Conservation (phyloP, 2,888 invertebrate genomes). For the Aquatica leii region DNA sequence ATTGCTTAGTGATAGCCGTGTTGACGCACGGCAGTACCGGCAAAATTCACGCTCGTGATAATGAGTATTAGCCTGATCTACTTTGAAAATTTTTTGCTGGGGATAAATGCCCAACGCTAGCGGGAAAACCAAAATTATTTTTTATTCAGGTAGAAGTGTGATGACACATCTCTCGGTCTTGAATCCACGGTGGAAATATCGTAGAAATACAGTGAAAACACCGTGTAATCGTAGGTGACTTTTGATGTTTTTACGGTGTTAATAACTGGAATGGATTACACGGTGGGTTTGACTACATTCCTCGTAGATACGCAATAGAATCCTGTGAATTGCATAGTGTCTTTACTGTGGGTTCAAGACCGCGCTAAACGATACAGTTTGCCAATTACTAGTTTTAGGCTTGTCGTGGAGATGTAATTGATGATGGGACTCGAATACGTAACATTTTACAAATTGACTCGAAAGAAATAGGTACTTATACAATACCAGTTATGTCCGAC, state of each 20-base stretch:
- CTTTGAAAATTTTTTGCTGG: slow-evolving; percentile 68
- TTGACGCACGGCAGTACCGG: slow-evolving; percentile 74
- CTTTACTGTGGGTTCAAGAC: too few relatives aligned
- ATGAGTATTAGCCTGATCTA: slow-evolving; percentile 66
- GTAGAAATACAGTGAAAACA: too few relatives aligned
- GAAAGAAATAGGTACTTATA: slow-evolving; percentile 58
- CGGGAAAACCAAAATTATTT: slow-evolving; percentile 77
- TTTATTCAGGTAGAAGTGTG: slow-evolving; percentile 75
- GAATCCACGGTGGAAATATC: too few relatives aligned
- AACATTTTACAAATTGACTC: slow-evolving; percentile 37
- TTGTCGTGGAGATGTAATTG: slow-evolving; percentile 69
- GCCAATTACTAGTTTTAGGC: slow-evolving; percentile 59
- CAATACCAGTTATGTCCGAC: slow-evolving; percentile 75
- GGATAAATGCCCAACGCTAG: slow-evolving; percentile 66
- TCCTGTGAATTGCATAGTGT: too few relatives aligned
- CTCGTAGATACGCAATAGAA: too few relatives aligned
- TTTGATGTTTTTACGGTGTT: too few relatives aligned
- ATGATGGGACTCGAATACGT: slow-evolving; percentile 63
- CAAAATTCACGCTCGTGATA: slow-evolving; percentile 67
- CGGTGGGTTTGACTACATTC: too few relatives aligned
- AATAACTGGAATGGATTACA: too few relatives aligned
- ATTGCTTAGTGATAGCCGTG: slow-evolving; percentile 68
- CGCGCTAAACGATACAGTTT: too few relatives aligned
- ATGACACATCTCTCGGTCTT: too few relatives aligned
- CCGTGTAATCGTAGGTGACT: too few relatives aligned